These are phyloP conservation scores for Tetramorium alpestre DNA, from an alignment of 1,140 invertebrate genomes.

Conservation along the genomic window DNA sequence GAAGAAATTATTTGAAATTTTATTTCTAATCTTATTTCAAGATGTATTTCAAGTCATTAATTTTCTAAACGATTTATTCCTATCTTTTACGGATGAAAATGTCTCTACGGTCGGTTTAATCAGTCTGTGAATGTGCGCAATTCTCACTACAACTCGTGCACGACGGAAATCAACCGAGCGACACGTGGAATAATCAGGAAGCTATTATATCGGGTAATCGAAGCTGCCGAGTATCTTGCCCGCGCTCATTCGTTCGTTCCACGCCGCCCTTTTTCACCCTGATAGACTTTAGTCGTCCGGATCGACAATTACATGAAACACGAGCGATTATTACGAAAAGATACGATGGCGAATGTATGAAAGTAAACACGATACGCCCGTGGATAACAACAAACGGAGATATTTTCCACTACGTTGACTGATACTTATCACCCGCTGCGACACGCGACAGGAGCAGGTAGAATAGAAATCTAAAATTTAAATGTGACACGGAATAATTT, in stretches of 20 bases:
- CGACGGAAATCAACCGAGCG: constrained; percentile 33
- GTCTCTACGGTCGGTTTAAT: constrained; percentile 2
- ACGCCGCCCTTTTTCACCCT: not conserved
- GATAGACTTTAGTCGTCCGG: no score
- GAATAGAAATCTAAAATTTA: constrained; percentile 5
- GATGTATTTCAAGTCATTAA: not conserved
- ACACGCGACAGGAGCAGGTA: not conserved
- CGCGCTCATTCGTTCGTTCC: not conserved
- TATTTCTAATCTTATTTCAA: not conserved
- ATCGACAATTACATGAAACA: not conserved
- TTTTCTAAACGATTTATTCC: not conserved
- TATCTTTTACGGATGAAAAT: not conserved
- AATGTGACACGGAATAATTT: not conserved
- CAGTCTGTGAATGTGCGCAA: not conserved
- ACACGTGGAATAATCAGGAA: constrained; percentile 54
- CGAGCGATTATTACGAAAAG: constrained; percentile 3
- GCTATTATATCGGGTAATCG: constrained; percentile 31
- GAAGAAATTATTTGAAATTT: no score
- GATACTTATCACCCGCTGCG: constrained; percentile 21
- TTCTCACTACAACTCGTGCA: not conserved
- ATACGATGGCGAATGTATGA: not conserved
- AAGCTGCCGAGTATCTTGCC: constrained; percentile 9
- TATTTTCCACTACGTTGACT: constrained; percentile 37
- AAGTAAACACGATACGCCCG: not conserved
- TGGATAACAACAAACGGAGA: constrained; percentile 7